phyloP scores from a whole-genome alignment of 2,797 vertebrate species.

The Vipera ursinii region DNA sequence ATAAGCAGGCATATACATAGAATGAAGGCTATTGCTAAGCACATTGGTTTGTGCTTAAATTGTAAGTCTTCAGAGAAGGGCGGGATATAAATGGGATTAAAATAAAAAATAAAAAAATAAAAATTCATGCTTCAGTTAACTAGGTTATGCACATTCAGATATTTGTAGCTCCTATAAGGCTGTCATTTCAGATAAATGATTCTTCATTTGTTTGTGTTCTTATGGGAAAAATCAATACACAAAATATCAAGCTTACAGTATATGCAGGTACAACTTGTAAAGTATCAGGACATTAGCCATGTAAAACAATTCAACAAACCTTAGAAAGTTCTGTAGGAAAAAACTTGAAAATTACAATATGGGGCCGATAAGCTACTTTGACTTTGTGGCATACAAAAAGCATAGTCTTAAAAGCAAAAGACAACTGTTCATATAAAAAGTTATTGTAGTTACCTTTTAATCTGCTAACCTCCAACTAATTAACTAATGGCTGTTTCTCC shows the following conservation, averaged over 20 bases:
- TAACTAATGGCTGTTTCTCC: conserved; percentile 43
- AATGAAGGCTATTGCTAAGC: no score
- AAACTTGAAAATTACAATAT: background rate
- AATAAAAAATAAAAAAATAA: no score
- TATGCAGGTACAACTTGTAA: background rate
- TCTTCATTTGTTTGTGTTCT: background rate
- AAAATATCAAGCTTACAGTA: background rate
- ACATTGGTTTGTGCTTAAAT: no score
- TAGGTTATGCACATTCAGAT: background rate
- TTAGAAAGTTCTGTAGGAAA: background rate
- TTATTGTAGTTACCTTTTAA: conserved; percentile 39
- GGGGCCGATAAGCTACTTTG: background rate
- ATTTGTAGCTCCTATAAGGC: background rate
- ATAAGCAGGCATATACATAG: no score
- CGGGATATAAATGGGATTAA: no score
- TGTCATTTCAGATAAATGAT: background rate
- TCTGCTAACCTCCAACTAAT: conserved; percentile 29
- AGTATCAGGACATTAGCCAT: background rate
- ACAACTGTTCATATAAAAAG: background rate
- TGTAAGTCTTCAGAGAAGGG: no score
- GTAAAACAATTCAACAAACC: background rate
- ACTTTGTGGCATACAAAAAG: background rate
- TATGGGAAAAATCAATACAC: background rate
- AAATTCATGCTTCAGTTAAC: background rate
- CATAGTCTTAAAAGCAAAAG: background rate